Evolutionary conservation across 1,140 invertebrate species (phyloP).

Genomic region (Cyrtorhinus lividipennis): DNA sequence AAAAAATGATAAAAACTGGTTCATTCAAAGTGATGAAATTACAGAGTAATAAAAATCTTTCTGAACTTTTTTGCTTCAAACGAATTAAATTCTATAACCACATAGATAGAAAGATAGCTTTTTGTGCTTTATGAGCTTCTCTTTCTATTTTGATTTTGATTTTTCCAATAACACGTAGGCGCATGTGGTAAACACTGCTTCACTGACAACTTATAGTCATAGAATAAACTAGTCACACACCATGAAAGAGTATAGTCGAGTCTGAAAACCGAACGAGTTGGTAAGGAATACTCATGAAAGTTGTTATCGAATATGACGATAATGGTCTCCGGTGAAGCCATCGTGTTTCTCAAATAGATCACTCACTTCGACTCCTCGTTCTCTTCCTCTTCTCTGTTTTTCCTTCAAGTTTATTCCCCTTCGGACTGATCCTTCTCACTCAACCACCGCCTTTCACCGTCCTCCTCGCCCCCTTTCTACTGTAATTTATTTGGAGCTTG

Average conservation of each 20-base stretch:
- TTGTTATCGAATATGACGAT: not conserved
- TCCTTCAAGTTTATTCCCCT: too few species aligned
- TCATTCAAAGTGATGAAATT: not conserved
- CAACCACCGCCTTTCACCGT: not conserved
- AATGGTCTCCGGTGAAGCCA: not conserved
- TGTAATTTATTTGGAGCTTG: constrained; percentile 4
- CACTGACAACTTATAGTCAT: not conserved
- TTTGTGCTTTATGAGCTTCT: constrained; percentile 2
- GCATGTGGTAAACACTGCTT: constrained; percentile 1
- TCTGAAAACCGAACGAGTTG: not conserved
- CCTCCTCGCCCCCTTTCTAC: not conserved
- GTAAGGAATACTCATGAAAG: not conserved
- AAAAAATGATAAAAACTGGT: not conserved
- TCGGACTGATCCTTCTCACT: not conserved
- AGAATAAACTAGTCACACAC: not conserved
- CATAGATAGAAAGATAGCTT: not conserved
- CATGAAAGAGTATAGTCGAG: not conserved
- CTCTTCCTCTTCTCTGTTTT: not conserved
- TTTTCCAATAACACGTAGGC: constrained; percentile 1
- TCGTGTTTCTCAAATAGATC: not conserved
- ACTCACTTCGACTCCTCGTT: not conserved
- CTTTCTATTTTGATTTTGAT: constrained; percentile 2
- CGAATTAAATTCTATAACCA: not conserved
- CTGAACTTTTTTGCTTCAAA: constrained; percentile 9
- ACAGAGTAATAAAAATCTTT: not conserved